Base-by-base conservation (phyloP, 2,797 vertebrate genomes). In the Hyperoplus immaculatus region DNA sequence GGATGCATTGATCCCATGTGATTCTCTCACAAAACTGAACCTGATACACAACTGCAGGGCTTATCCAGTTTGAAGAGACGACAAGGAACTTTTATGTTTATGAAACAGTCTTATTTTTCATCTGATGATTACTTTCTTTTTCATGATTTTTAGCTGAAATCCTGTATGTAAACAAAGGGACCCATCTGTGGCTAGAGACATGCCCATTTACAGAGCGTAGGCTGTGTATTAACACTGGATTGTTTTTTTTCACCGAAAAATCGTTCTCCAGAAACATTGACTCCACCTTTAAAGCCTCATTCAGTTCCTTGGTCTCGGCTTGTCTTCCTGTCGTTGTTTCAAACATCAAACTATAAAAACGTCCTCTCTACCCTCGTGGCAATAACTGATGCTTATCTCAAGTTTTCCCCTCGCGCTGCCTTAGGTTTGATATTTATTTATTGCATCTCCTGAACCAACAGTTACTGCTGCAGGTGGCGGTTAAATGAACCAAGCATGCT, bases 401-500 rank as follows among this genome's bases (percentile, higher is more conserved):
- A 70, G 49, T 29, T 43, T 63, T 81, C 73, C 75, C 51, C 10
- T 42, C 41, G 43, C 12, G 1, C 47, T 36, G 47, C 63, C 46
- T 12, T 1, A 61, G 74, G 79, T 78, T 75, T 70, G 56, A 39
- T 49, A 49, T 81, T 74, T 73, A 84, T 82, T 81, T 75, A 77
- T 49, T 68, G 56, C 56, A 4, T 39, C 75, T 66, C 72, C 69
- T 75, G 57, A 75, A 71, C 64, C 73, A 84, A 78, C 76, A 72
- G 55, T 80, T 77, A 51, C 69, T 55, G 78, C 74, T 56, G 62
- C 77, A 61, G 72, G 72, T 53, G 80, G 72, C 49, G 45, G 55
- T 21, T 21, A 82, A 85, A 75, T 84, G 61, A 85, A 67, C 85
- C 79, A 71, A 50, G 83, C 79, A 1, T 53, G 58, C 72, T 66